Evolutionary conservation across 2,888 invertebrate genomes (phyloP).

Genomic region (Amphipyra tragopoginis): DNA sequence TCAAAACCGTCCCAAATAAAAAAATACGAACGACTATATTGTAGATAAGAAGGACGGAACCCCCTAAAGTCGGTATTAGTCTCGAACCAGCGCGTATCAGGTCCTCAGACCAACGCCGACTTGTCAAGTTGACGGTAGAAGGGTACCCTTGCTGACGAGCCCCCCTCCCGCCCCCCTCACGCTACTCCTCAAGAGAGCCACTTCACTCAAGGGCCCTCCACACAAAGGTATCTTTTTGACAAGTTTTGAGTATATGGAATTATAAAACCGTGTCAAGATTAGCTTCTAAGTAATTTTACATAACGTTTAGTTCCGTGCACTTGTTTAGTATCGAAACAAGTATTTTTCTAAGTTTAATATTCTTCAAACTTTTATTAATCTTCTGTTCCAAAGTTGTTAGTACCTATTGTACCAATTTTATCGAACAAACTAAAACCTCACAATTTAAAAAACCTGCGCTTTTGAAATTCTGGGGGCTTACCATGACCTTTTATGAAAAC

Average conservation of each 20-base stretch:
- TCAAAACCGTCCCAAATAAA: constrained; percentile 33
- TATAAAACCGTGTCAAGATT: constrained; percentile 66
- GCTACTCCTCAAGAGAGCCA: constrained; percentile 52
- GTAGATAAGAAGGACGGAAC: constrained; percentile 72
- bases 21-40: neutral
- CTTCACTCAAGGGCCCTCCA: constrained; percentile 56
- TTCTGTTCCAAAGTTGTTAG: no score
- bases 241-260: constrained; percentile 64
- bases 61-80: constrained; percentile 84
- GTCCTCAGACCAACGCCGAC: constrained; percentile 79
- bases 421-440: no score
- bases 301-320: neutral
- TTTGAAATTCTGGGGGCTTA: no score
- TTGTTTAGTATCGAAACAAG: neutral
- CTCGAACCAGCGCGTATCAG: constrained; percentile 80
- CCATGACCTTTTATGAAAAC: no score
- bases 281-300: constrained; percentile 45
- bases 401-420: no score
- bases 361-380: no score
- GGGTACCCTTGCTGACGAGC: constrained; percentile 72
- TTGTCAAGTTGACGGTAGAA: constrained; percentile 83
- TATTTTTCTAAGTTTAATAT: no score
- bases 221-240: constrained; percentile 82
- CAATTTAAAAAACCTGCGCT: no score
- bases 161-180: constrained; percentile 45